phyloP scores from a whole-genome alignment of 2,888 invertebrate species.

The Coecobrya sp. region DNA sequence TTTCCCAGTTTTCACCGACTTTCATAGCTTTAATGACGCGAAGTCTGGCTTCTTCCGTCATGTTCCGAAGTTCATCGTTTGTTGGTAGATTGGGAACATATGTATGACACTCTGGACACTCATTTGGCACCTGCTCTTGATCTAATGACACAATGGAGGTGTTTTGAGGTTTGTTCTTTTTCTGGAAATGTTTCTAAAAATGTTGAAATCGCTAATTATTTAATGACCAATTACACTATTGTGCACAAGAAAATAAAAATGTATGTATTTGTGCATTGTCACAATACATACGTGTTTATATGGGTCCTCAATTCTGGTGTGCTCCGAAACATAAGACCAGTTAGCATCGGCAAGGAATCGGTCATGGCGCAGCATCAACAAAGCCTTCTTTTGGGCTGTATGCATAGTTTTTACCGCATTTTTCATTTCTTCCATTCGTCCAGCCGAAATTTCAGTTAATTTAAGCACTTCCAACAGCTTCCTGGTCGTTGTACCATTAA shows the following conservation, averaged over 20 bases:
- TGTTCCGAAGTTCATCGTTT: constrained; percentile 89
- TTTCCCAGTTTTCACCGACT: constrained; percentile 71
- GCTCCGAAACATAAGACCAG: constrained; percentile 90
- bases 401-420: constrained; percentile 89
- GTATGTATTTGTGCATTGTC: too few species aligned
- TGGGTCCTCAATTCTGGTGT: constrained; percentile 90
- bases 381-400: constrained; percentile 89
- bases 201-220: not conserved
- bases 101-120: constrained; percentile 79
- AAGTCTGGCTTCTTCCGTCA: constrained; percentile 90
- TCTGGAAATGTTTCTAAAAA: not conserved
- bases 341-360: constrained; percentile 91
- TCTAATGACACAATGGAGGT: constrained; percentile 73
- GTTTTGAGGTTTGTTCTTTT: not conserved
- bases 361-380: constrained; percentile 90
- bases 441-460: constrained; percentile 89
- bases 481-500: constrained; percentile 90
- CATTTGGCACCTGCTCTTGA: constrained; percentile 69
- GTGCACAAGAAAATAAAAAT: too few species aligned
- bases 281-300: constrained; percentile 88
- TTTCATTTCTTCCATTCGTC: constrained; percentile 90
- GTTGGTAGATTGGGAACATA: constrained; percentile 89
- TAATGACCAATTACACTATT: not conserved
- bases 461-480: constrained; percentile 89
- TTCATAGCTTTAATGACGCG: constrained; percentile 90